A percentile compares a stretch with the other conserved stretches of the same genome.
These are phyloP conservation scores for Spisula subtruncata DNA, from an alignment of 2,888 invertebrate species.

Conservation along the genomic window DNA sequence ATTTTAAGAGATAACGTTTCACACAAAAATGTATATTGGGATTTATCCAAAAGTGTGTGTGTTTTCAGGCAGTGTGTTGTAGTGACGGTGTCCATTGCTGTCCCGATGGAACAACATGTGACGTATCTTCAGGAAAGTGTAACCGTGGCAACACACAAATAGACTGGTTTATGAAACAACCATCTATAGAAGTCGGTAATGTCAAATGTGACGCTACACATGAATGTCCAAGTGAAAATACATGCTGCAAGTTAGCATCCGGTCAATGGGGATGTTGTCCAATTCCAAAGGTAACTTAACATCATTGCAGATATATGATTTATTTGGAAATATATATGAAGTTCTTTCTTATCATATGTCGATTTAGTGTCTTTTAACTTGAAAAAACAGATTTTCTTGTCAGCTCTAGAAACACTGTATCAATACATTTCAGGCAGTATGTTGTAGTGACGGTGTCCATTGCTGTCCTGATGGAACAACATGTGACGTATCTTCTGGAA, in stretches of 20 bases:
- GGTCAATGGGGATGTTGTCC: conserved; percentile 80
- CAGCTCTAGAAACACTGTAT: not conserved
- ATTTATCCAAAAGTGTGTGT: too few relatives aligned
- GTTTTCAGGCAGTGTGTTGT: conserved; percentile 82
- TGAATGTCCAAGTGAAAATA: conserved; percentile 70
- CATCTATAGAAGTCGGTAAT: conserved; percentile 32
- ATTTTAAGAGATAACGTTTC: too few relatives aligned
- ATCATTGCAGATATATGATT: too few relatives aligned
- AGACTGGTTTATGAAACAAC: conserved; percentile 63
- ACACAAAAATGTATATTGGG: too few relatives aligned
- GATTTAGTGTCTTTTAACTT: too few relatives aligned
- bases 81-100: conserved; percentile 85
- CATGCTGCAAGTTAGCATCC: conserved; percentile 72
- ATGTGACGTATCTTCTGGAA: conserved; percentile 74
- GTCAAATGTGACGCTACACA: conserved; percentile 62
- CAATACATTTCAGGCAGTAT: conserved; percentile 76
- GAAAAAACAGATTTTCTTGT: too few relatives aligned
- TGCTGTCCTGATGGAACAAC: conserved; percentile 80
- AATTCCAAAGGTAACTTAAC: conserved; percentile 47
- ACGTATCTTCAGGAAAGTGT: conserved; percentile 69
- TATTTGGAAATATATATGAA: too few relatives aligned
- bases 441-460: conserved; percentile 82
- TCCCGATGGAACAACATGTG: conserved; percentile 78
- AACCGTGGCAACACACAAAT: conserved; percentile 35
- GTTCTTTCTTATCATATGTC: too few relatives aligned